Base-by-base conservation (phyloP, 2,888 invertebrate species). In the Podotricha telesiphe region DNA sequence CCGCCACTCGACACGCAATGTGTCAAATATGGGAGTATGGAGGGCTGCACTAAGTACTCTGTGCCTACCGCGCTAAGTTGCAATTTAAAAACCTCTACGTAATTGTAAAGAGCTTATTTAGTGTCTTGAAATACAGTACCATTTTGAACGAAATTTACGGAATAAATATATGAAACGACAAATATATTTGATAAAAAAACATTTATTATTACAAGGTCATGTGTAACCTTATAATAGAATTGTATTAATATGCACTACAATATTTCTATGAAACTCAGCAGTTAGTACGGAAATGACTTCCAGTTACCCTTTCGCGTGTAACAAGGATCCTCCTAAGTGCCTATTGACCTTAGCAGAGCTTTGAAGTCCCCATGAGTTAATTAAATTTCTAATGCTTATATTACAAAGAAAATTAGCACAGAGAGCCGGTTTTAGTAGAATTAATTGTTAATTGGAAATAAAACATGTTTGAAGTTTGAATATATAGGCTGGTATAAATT, bases 361-460 rank as follows among this genome's bases (percentile, higher is more conserved):
- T 89, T 88, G 84, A 87, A 87, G 86, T 62, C 37, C 62, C 62
- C 82, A 80, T 79, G 82, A 84, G 83, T 88, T 90, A 90, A 89
- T 90, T 89, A 88, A 90, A 89, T 88, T 86, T 89, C 84, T 83
- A 79, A 79, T 86, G 85, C 82, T 86, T 85, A 87, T 80, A 87
- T 87, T 86, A 88, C 82, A 87, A 87, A 86, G 81, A 80, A 84
- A 72, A 72, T 72, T 72, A 72, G 64, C 53, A 58, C 45, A 48
- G 62, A 48, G 62, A 50, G 47, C 48, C 62, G 47, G 62, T 62
- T 62, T 62, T 50, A 62, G 34, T 62, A 45, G 45, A 62, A 67
- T 67, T 67, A 55, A 62, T 62, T 34, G 20, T 53, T 62, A 66
- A 59, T 66, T 59, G 58, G 20, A 51, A 67, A 56, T 55, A 61